Conservation (phyloP, 1,140 invertebrate genomes). For the Drosophila triauraria region DNA sequence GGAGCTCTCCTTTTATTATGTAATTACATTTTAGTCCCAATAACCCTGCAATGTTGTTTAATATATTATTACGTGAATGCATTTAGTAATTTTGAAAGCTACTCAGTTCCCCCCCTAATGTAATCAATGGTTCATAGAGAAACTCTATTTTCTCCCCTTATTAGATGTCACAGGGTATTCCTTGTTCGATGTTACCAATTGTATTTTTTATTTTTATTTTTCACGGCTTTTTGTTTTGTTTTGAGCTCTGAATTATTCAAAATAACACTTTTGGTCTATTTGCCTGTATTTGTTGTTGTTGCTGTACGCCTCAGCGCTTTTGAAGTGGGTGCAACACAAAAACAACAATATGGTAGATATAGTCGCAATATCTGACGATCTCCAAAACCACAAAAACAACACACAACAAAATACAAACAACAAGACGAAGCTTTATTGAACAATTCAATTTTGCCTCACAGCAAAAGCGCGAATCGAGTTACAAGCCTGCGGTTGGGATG, state of each 20-base stretch:
- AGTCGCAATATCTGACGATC: slow-evolving; percentile 55
- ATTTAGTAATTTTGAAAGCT: no score
- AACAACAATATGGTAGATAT: slow-evolving; percentile 33
- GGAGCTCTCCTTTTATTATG: slow-evolving; percentile 5
- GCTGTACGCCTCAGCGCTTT: slow-evolving; percentile 71
- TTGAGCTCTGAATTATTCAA: slow-evolving; percentile 79
- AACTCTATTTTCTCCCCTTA: not conserved
- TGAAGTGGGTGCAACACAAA: slow-evolving; percentile 69
- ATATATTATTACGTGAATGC: no score
- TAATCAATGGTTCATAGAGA: no score
- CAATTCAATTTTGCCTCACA: slow-evolving; percentile 76
- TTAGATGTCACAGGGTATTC: slow-evolving; percentile 24
- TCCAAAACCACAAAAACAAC: slow-evolving; percentile 62
- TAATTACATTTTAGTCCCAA: not conserved
- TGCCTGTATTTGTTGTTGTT: slow-evolving; percentile 21
- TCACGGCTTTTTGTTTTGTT: slow-evolving; percentile 54
- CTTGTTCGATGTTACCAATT: slow-evolving; percentile 14
- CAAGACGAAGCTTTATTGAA: slow-evolving; percentile 58
- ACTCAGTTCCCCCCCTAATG: no score
- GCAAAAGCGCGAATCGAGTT: slow-evolving; percentile 48
- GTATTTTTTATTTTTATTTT: slow-evolving; percentile 22
- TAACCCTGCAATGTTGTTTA: no score
- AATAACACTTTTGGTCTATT: slow-evolving; percentile 79
- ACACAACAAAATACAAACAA: slow-evolving; percentile 19
- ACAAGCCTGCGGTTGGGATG: slow-evolving; percentile 21